A percentile compares a stretch with the other conserved stretches of the same genome.
Conservation (phyloP, 2,113 vertebrate species). For the Anoplopoma fimbria region DNA sequence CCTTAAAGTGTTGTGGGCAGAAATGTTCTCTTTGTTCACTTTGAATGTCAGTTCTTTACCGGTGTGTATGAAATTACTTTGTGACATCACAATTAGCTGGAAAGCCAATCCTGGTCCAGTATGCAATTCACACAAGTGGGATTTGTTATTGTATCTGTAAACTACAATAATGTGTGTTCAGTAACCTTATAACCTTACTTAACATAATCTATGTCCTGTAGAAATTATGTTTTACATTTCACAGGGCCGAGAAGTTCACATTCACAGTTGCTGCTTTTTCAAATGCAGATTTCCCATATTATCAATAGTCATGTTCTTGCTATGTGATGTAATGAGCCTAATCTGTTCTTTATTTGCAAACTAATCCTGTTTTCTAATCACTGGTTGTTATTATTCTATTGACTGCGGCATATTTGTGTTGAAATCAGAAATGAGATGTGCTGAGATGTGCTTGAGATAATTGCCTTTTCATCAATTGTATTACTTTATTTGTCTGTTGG, state of each 20-base stretch:
- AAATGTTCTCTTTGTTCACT: no score
- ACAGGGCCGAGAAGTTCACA: not conserved
- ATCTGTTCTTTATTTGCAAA: not conserved
- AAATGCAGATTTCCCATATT: not conserved
- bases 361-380: not conserved
- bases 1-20: no score
- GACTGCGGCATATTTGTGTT: not conserved
- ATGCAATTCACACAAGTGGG: not conserved
- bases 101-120: not conserved
- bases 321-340: constrained; percentile 6
- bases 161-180: not conserved
- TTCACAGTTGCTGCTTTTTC: not conserved
- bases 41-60: not conserved
- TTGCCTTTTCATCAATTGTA: not conserved
- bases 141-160: not conserved
- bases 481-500: not conserved
- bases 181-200: not conserved
- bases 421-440: constrained; percentile 14
- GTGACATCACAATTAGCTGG: not conserved
- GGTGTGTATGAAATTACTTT: not conserved
- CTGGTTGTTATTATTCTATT: not conserved
- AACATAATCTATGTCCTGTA: not conserved
- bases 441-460: not conserved
- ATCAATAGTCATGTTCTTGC: not conserved
- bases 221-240: not conserved